Evolutionary conservation across 1,140 invertebrate species (phyloP), one percentile per base, ranked within the genome.

Genomic region (Colletes latitarsis): DNA sequence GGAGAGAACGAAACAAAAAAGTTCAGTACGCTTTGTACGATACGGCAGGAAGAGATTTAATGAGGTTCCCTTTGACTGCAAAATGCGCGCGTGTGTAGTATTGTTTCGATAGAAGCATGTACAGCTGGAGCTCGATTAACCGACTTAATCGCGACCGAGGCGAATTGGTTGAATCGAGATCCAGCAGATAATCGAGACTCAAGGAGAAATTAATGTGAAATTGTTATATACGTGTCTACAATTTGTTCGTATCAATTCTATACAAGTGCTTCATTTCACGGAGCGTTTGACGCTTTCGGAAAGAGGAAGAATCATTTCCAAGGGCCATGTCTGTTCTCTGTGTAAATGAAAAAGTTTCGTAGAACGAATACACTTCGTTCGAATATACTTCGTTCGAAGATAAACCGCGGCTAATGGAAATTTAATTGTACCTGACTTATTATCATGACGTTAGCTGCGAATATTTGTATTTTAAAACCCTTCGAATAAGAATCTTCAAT

Each of bases 21-120:
- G 1, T 49, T 49, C 17, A 67, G 10, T 15, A 49, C 64, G 43
- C 64, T 67, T 52, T 52, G 43, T 67, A 67, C 43, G 64, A 15
- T 14, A 12, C 43, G 41, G 64, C 41, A 43, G 64, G 41, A 67
- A 67, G 43, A 67, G 64, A 49, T 67, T 67, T 67, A 67, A 67
- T 67, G 64, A 67, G 64, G 43, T 49, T 67, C 64, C 43, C 64
- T 67, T 67, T 67, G 64, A 67, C 64, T 67, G 64, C n/a, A 49
- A 67, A 49, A 67, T 49, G 43, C 43, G 41, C 43, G 43, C 64
- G 43, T 43, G 64, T 21, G 64, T 49, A 10, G 64, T 49, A 67
- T 67, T 43, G 43, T 49, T 19, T 43, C 64, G 64, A 67, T 67
- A 19, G 43, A n/a, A 52, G 64, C 43, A 41, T 43, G 8, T 49